A percentile compares a stretch with the other conserved stretches of the same genome.
phyloP scores from a whole-genome alignment of 2,797 vertebrate genomes.

The Acanthornis magna region DNA sequence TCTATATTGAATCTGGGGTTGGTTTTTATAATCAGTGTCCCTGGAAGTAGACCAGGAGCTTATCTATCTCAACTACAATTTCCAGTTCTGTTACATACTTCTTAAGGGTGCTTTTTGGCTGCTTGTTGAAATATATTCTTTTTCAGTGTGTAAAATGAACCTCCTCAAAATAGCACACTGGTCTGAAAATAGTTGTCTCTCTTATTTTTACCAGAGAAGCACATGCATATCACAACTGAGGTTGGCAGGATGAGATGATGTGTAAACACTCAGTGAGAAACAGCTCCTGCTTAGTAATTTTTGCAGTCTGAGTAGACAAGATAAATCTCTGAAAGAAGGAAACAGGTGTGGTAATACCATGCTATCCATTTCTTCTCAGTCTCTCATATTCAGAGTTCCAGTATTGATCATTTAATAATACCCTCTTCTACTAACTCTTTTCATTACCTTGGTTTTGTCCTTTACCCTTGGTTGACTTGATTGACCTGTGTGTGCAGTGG shows the following conservation, averaged over 20 bases:
- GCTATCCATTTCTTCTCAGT: neutral
- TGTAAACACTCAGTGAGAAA: conserved; percentile 35
- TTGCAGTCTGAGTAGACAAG: conserved; percentile 20
- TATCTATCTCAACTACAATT: neutral
- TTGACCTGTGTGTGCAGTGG: neutral
- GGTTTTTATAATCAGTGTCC: neutral
- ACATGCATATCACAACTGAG: conserved; percentile 16
- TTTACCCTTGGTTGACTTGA: conserved; percentile 16
- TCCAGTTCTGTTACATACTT: neutral
- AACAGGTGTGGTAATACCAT: neutral
- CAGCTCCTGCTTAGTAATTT: conserved; percentile 29
- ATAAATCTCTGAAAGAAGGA: conserved; percentile 1
- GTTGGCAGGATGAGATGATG: conserved; percentile 6
- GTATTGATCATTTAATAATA: conserved; percentile 37
- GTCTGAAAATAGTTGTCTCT: conserved; percentile 37
- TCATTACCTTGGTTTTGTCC: conserved; percentile 29
- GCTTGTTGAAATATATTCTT: neutral
- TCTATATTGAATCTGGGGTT: neutral
- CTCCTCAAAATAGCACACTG: conserved; percentile 18
- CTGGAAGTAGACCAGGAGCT: neutral
- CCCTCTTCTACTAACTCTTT: neutral
- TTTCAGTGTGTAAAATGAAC: conserved; percentile 14
- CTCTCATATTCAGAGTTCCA: neutral
- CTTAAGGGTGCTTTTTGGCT: neutral
- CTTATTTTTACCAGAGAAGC: conserved; percentile 25